Percentiles rank a stretch among this genome's conserved stretches.
Evolutionary conservation across 2,888 invertebrate species (phyloP).

Genomic region (Aleiodes leptofemur): DNA sequence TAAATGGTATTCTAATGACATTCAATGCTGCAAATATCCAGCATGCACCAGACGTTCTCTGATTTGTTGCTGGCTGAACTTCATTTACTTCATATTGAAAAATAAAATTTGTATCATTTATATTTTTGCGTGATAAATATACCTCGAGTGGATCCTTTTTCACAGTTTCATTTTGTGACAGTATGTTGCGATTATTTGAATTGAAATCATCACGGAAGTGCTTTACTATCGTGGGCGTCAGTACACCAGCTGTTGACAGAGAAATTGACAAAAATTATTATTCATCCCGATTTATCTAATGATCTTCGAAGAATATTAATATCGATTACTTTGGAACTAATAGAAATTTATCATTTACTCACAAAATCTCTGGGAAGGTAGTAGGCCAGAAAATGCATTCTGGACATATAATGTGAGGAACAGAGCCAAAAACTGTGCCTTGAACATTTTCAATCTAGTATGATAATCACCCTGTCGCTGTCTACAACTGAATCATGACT

Average conservation of each 20-base stretch:
- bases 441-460: too few species aligned
- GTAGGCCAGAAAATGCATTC: too few species aligned
- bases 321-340: too few species aligned
- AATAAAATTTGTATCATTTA: constrained; percentile 84
- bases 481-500: too few species aligned
- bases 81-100: constrained; percentile 91
- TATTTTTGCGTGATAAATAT: constrained; percentile 81
- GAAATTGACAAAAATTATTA: background rate
- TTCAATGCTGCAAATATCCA: constrained; percentile 94
- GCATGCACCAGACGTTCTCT: constrained; percentile 91
- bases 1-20: constrained; percentile 89
- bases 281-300: too few species aligned
- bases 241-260: constrained; percentile 62
- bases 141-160: constrained; percentile 87
- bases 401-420: too few species aligned
- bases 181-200: constrained; percentile 83
- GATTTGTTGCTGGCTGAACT: constrained; percentile 92
- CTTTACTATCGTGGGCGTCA: constrained; percentile 74
- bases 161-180: constrained; percentile 91
- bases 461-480: too few species aligned
- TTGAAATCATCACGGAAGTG: constrained; percentile 79
- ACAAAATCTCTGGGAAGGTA: too few species aligned
- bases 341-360: too few species aligned
- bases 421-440: too few species aligned
- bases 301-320: too few species aligned